Conservation (phyloP, 2,888 invertebrate species). For the Pachliopta kotzebuea region DNA sequence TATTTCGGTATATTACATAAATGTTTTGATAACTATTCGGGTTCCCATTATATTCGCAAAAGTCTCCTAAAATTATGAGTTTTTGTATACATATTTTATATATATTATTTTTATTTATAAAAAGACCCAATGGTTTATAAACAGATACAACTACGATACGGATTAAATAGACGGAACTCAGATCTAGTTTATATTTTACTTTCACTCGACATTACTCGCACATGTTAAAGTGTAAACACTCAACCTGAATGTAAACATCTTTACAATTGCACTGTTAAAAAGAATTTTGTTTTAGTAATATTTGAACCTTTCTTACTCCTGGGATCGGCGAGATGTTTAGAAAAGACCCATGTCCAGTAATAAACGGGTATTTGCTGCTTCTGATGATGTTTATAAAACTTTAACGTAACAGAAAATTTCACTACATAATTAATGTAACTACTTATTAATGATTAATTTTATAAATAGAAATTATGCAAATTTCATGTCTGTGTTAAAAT, state of each 20-base stretch:
- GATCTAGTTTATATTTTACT: constrained; percentile 24
- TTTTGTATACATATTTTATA: background rate
- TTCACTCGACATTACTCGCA: constrained; percentile 24
- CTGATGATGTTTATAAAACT: too few species aligned
- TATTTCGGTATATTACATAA: background rate
- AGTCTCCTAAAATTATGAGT: background rate
- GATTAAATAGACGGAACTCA: constrained; percentile 10
- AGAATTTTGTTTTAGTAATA: background rate
- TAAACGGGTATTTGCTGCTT: too few species aligned
- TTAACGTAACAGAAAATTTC: too few species aligned
- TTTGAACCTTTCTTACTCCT: background rate
- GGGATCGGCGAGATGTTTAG: background rate
- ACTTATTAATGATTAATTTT: too few species aligned
- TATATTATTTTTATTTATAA: background rate
- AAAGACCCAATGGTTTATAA: background rate
- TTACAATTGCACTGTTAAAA: background rate
- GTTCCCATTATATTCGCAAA: too few species aligned
- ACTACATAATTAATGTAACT: too few species aligned
- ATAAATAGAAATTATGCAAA: too few species aligned
- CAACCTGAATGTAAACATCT: constrained; percentile 15
- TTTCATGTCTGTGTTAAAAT: too few species aligned
- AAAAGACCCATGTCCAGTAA: too few species aligned
- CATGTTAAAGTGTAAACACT: constrained; percentile 20
- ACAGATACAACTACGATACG: constrained; percentile 8
- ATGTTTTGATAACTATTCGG: background rate